A percentile compares a stretch with the other conserved stretches of the same genome.
Conservation (phyloP, 2,113 vertebrate species). For the Hucho hucho region DNA sequence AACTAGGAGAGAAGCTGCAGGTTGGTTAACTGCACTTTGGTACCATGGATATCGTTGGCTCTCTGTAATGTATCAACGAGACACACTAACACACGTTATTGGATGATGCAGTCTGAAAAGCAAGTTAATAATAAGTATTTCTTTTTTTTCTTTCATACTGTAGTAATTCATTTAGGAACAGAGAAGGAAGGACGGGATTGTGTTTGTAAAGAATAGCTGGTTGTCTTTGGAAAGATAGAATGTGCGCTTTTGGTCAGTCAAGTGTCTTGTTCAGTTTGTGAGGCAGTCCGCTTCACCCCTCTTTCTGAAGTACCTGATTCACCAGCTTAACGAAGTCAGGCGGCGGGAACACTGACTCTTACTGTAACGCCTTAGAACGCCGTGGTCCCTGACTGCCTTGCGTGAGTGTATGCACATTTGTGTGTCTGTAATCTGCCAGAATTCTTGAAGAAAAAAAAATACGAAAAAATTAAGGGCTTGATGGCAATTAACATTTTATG, state of each 20-base stretch:
- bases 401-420: conserved; percentile 55
- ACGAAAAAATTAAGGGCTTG: conserved; percentile 71
- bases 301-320: conserved; percentile 61
- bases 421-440: conserved; percentile 64
- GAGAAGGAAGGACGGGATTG: conserved; percentile 37
- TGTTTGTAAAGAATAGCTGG: conserved; percentile 28
- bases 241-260: conserved; percentile 52
- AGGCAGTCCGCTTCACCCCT: conserved; percentile 61
- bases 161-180: conserved; percentile 67
- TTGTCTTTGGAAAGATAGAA: conserved; percentile 17
- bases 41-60: conserved; percentile 73
- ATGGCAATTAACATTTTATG: conserved; percentile 75
- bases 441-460: conserved; percentile 57
- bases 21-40: conserved; percentile 77
- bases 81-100: conserved; percentile 74
- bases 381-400: conserved; percentile 65
- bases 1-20: conserved; percentile 30
- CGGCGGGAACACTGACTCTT: conserved; percentile 60
- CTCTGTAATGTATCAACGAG: conserved; percentile 68
- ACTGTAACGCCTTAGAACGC: conserved; percentile 75
- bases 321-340: conserved; percentile 73
- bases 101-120: conserved; percentile 69
- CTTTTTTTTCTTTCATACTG: conserved; percentile 65
- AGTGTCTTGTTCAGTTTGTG: conserved; percentile 60
- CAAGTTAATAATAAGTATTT: conserved; percentile 48